Evolutionary conservation across 2,888 invertebrate genomes (phyloP), one percentile per base, ranked within the genome.

Genomic region (Xanthia icteritia): DNA sequence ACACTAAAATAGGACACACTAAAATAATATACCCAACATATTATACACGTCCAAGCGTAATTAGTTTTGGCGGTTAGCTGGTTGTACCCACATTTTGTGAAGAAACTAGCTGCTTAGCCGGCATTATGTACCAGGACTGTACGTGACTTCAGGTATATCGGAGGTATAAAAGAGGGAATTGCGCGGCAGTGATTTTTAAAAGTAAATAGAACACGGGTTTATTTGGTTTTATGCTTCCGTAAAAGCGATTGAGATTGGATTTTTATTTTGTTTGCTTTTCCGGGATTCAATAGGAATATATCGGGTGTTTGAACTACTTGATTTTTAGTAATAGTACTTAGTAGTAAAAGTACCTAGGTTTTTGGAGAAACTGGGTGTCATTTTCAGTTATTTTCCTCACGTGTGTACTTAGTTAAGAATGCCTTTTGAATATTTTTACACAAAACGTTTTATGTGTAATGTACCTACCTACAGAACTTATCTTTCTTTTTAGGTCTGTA

Each of bases 81-180:
- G 73, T 69, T 73, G 72, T 65, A 68, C 60, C 36, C 48, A 68
- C 72, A 86, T 76, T 88, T 77, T 78, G 78, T 74, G 71, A 75
- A 86, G 73, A 73, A 82, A 74, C 68, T 67, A 54, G 67, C 51
- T 60, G 66, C 48, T 77, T 54, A 56, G 60, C 73, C 31, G 68
- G 64, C 45, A 66, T 67, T 85, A 36, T 75, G 69, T 80, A 58
- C 51, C 48, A 36, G 64, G 27, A 56, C n/a, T n/a, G 74, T 78
- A 88, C 87, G 88, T 88, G 87, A 86, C 83, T 83, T 77, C 61
- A 63, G 79, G 65, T 76, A 77, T 63, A 77, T 70, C 42, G 48
- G 27, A 60, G 76, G 87, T 74, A 80, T 84, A 88, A 84, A 73
- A 69, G 72, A 23, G 71, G 45, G 79, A 80, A 82, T 81, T 76